Evolutionary conservation across 2,888 invertebrate genomes (phyloP).

Genomic region (Cacoxenus indagator): DNA sequence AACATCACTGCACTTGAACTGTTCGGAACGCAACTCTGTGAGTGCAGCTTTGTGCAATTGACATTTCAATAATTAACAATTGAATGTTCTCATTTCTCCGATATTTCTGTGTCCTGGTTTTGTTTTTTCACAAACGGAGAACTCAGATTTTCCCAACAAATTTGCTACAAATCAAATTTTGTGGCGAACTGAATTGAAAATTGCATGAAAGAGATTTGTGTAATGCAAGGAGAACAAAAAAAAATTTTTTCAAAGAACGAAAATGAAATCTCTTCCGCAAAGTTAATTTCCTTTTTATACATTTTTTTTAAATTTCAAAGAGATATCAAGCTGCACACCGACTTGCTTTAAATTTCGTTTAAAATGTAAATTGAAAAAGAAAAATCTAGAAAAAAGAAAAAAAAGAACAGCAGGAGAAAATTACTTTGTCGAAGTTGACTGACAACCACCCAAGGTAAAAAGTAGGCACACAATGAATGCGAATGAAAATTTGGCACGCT

Average conservation of each 20-base stretch:
- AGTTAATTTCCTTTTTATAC: constrained; percentile 63
- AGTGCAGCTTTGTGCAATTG: constrained; percentile 67
- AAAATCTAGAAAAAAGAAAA: constrained; percentile 26
- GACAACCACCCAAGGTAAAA: constrained; percentile 2
- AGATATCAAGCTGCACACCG: constrained; percentile 34
- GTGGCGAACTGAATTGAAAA: neutral
- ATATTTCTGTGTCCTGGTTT: neutral
- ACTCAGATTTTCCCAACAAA: neutral
- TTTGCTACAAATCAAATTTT: neutral
- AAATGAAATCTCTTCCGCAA: constrained; percentile 34
- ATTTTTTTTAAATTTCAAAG: constrained; percentile 62
- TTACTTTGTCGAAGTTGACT: too few species aligned
- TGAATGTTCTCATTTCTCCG: constrained; percentile 30
- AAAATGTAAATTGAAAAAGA: constrained; percentile 63
- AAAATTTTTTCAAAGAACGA: neutral
- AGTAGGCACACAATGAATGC: constrained; percentile 17
- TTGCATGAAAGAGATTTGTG: too few species aligned
- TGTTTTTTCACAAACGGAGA: neutral
- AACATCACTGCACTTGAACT: neutral
- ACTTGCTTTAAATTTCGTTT: constrained; percentile 63
- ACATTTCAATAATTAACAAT: constrained; percentile 68
- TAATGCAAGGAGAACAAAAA: constrained; percentile 22
- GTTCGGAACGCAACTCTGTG: constrained; percentile 26
- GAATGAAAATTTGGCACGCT: constrained; percentile 33
- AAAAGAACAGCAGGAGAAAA: constrained; percentile 35